These are phyloP conservation scores for Tineola bisselliella DNA, from an alignment of 2,888 invertebrate species.

Conservation along the genomic window DNA sequence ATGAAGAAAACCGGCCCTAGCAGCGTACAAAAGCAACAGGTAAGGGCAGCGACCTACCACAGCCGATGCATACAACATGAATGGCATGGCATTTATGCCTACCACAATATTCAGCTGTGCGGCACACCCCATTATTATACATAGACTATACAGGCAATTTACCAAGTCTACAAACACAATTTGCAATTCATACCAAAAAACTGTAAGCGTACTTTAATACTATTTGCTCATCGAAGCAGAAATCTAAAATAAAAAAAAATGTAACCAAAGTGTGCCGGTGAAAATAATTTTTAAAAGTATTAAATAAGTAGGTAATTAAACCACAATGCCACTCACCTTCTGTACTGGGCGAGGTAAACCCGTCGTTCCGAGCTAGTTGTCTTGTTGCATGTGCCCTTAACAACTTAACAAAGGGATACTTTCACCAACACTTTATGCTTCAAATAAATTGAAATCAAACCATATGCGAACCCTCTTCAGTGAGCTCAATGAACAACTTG, in stretches of 20 bases:
- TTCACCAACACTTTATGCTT: conserved; percentile 42
- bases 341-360: conserved; percentile 44
- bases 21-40: conserved; percentile 48
- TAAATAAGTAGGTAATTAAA: conserved; percentile 43
- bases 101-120: neutral
- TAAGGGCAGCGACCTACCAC: conserved; percentile 62
- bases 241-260: neutral
- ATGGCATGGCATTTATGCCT: neutral
- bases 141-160: neutral
- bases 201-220: neutral
- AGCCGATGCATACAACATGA: conserved; percentile 28
- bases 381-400: conserved; percentile 45
- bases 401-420: conserved; percentile 65
- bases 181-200: neutral
- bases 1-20: conserved; percentile 48
- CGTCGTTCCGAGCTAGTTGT: conserved; percentile 23
- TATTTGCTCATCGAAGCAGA: neutral
- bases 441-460: conserved; percentile 18
- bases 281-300: conserved; percentile 41
- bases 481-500: conserved; percentile 43
- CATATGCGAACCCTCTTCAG: conserved; percentile 54
- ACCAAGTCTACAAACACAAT: neutral
- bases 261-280: conserved; percentile 20
- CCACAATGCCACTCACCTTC: conserved; percentile 52
- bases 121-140: neutral